Evolutionary conservation across 2,113 vertebrate genomes (phyloP).

Genomic region (Shinisaurus crocodilurus): DNA sequence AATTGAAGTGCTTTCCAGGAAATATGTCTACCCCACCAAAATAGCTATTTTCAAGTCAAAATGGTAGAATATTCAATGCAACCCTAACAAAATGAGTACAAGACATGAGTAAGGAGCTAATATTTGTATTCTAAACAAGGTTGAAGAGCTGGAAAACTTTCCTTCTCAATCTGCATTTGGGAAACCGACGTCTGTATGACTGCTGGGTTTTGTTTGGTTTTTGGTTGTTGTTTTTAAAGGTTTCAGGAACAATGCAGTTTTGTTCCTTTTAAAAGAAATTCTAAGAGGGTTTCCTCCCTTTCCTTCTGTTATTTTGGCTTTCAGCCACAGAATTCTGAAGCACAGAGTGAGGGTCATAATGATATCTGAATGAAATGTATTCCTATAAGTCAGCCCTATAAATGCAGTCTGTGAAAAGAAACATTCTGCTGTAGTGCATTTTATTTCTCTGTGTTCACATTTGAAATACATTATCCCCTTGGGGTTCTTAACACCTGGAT

Average conservation of each 20-base stretch:
- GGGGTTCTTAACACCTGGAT: not conserved
- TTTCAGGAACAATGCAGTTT: not conserved
- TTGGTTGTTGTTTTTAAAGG: too few species aligned
- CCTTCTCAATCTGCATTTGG: not conserved
- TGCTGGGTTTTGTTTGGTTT: not conserved
- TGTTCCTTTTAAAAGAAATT: not conserved
- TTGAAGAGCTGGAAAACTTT: too few species aligned
- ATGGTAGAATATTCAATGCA: not conserved
- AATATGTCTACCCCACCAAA: not conserved
- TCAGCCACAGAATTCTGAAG: not conserved
- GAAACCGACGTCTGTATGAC: not conserved
- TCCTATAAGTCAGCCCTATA: constrained; percentile 21
- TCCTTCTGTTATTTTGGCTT: constrained; percentile 16
- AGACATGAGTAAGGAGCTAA: not conserved
- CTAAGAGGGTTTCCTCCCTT: not conserved
- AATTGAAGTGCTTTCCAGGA: not conserved
- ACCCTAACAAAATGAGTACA: not conserved
- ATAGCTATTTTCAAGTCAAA: not conserved
- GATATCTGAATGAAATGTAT: constrained; percentile 32
- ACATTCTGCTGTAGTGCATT: constrained; percentile 3
- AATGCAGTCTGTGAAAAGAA: not conserved
- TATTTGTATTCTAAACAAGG: not conserved
- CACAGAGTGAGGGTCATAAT: constrained; percentile 26
- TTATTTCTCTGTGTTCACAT: not conserved
- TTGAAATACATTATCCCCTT: constrained; percentile 14